Evolutionary conservation across 2,113 vertebrate genomes (phyloP).

Genomic region (Lynx canadensis): DNA sequence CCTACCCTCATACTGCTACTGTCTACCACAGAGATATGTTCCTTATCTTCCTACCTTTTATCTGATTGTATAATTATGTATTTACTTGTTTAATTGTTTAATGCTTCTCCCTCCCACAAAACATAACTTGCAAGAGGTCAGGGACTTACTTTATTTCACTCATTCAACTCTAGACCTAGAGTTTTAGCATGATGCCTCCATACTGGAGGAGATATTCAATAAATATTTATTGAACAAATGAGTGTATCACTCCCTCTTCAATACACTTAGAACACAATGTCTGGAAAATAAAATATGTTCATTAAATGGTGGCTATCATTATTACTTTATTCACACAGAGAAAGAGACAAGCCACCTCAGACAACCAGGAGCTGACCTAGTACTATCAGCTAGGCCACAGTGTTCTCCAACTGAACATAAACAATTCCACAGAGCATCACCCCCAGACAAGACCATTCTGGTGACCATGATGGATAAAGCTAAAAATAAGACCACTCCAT

Average conservation of each 20-base stretch:
- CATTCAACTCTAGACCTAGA: not conserved
- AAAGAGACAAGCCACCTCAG: not conserved
- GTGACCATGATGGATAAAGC: not conserved
- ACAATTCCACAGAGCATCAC: not conserved
- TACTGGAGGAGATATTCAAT: not conserved
- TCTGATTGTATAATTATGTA: not conserved
- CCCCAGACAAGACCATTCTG: not conserved
- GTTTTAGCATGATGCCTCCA: not conserved
- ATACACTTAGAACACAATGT: not conserved
- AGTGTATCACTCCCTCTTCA: not conserved
- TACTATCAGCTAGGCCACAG: not conserved
- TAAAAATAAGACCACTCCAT: not conserved
- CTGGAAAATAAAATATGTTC: not conserved
- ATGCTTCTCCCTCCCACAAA: not conserved
- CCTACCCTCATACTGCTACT: not conserved
- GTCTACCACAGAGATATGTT: not conserved
- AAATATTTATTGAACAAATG: not conserved
- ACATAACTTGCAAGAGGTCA: not conserved
- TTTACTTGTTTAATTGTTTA: not conserved
- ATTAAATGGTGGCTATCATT: not conserved
- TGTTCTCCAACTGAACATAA: not conserved
- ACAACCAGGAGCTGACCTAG: not conserved
- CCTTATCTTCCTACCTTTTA: not conserved
- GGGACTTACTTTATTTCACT: not conserved
- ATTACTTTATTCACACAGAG: not conserved